Evolutionary conservation across 2,797 vertebrate species (phyloP).

Genomic region (Danio jaintianensis): DNA sequence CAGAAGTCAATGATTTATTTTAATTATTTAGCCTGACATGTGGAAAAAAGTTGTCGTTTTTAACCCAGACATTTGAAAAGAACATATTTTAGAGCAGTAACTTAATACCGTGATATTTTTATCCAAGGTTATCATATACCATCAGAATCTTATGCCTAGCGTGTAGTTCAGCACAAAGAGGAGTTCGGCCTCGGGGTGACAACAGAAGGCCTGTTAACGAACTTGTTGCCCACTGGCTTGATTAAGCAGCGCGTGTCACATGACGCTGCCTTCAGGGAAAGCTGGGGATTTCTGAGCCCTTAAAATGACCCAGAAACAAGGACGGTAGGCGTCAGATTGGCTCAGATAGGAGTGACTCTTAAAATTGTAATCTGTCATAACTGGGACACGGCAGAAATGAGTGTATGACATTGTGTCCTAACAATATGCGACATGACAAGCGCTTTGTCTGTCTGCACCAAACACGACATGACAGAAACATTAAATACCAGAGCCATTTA

Average conservation of each 20-base stretch:
- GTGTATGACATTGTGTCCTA: neutral
- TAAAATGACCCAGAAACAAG: slow-evolving; percentile 39
- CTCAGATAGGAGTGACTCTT: slow-evolving; percentile 3
- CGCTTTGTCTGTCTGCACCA: no score
- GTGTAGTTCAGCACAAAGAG: neutral
- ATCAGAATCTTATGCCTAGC: no score
- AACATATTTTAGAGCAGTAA: no score
- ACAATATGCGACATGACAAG: no score
- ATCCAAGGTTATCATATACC: no score
- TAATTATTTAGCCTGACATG: no score
- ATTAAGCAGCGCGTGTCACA: slow-evolving; percentile 27
- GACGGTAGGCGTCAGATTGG: slow-evolving; percentile 14
- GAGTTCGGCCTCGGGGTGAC: slow-evolving; percentile 9
- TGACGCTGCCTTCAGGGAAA: slow-evolving; percentile 38
- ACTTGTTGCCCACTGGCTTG: slow-evolving; percentile 18
- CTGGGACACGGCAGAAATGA: slow-evolving; percentile 20
- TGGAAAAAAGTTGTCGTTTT: no score
- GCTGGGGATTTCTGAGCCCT: slow-evolving; percentile 17
- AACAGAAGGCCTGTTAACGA: slow-evolving; percentile 34
- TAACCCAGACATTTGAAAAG: no score
- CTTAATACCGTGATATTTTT: no score
- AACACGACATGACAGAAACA: no score
- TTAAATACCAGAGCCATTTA: no score
- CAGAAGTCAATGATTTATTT: no score
- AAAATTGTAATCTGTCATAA: slow-evolving; percentile 19